Conservation (phyloP, 2,113 vertebrate genomes). For the Epinephelus cyanopodus region DNA sequence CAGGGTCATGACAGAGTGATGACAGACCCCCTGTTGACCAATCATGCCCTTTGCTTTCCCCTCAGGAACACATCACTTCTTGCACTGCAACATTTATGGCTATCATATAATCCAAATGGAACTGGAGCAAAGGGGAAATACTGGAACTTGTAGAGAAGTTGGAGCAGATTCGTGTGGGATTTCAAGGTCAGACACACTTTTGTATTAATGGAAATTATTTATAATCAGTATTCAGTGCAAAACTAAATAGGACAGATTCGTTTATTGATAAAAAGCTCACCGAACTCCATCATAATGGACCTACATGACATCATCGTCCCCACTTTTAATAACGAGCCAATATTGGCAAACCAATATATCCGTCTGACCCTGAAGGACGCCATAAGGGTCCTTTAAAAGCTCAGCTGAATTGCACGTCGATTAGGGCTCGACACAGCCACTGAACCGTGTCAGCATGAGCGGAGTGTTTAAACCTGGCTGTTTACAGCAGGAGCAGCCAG, state of each 20-base stretch:
- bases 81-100: conserved; percentile 2
- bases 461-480: conserved; percentile 42
- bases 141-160: neutral
- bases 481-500: conserved; percentile 38
- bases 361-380: conserved; percentile 10
- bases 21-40: conserved; percentile 14
- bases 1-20: neutral
- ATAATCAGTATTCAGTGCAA: neutral
- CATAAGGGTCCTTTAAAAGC: conserved; percentile 30
- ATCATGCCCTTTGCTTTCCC: neutral
- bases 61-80: neutral
- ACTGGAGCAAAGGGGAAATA: conserved; percentile 11
- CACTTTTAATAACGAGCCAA: neutral
- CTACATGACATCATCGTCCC: neutral
- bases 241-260: neutral
- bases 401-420: conserved; percentile 25
- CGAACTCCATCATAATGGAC: neutral
- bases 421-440: conserved; percentile 22
- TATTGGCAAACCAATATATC: neutral
- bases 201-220: neutral
- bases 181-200: too few species aligned
- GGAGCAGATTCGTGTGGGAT: neutral
- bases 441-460: conserved; percentile 39
- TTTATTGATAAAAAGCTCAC: neutral
- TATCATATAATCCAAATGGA: neutral